Percentiles rank a stretch among this genome's conserved stretches.
phyloP scores from a whole-genome alignment of 2,888 invertebrate genomes.

The Meiosimyza decipiens region DNA sequence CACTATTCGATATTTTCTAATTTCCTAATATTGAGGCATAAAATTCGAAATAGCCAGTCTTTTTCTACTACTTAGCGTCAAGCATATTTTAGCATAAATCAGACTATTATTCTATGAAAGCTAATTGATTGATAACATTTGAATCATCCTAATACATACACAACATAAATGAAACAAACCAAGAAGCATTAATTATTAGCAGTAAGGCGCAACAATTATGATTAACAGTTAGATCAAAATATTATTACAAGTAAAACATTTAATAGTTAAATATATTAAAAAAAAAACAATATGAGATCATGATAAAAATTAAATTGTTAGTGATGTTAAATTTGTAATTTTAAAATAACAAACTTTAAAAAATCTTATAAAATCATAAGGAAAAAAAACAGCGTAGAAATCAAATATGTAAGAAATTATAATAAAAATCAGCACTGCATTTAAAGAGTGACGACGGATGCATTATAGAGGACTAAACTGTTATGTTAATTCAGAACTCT shows the following conservation, averaged over 20 bases:
- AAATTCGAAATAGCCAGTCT: no score
- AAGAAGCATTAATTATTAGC: constrained; percentile 18
- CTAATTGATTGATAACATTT: no score
- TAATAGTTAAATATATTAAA: constrained; percentile 40
- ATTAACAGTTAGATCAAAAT: constrained; percentile 48
- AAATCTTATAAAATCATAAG: constrained; percentile 16
- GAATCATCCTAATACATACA: not conserved
- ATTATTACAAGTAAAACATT: constrained; percentile 30
- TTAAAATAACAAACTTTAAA: constrained; percentile 8
- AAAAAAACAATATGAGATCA: constrained; percentile 6
- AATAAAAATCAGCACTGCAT: not conserved
- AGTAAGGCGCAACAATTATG: constrained; percentile 39
- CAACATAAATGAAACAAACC: not conserved
- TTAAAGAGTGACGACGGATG: not conserved
- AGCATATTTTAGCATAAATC: no score
- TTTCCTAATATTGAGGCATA: no score
- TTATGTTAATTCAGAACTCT: no score
- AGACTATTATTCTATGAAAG: no score
- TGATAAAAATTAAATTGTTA: constrained; percentile 30
- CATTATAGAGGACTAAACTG: no score
- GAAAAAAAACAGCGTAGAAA: not conserved
- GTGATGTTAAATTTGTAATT: constrained; percentile 29
- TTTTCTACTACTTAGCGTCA: no score
- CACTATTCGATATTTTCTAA: no score
- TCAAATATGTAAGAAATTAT: not conserved